A percentile compares a stretch with the other conserved stretches of the same genome.
phyloP scores from a whole-genome alignment of 2,888 invertebrate genomes.

The Melanotus villosus region DNA sequence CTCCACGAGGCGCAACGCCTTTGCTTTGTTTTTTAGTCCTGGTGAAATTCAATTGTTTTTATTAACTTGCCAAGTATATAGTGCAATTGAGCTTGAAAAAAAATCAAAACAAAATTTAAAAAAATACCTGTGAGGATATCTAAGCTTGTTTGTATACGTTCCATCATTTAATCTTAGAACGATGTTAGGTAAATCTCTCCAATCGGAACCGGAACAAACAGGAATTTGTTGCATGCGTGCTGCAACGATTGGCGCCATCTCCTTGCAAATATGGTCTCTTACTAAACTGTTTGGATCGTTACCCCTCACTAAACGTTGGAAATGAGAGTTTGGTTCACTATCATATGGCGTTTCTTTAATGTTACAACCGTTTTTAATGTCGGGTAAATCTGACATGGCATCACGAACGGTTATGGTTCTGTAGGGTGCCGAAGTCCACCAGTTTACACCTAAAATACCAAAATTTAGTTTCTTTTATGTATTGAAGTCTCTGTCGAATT shows the following conservation, averaged over 20 bases:
- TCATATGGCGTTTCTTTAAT: slow-evolving; percentile 80
- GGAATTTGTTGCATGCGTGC: slow-evolving; percentile 85
- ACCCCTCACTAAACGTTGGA: slow-evolving; percentile 80
- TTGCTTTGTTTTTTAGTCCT: slow-evolving; percentile 69
- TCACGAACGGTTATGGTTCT: slow-evolving; percentile 85
- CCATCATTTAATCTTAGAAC: slow-evolving; percentile 80
- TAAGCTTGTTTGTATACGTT: slow-evolving; percentile 74
- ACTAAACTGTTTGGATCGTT: slow-evolving; percentile 50
- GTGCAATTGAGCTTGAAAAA: too few relatives aligned
- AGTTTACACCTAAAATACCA: slow-evolving; percentile 70
- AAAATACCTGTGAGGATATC: slow-evolving; percentile 69
- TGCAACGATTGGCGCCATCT: slow-evolving; percentile 85
- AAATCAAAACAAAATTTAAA: too few relatives aligned
- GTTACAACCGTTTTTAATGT: slow-evolving; percentile 80
- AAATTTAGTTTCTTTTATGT: too few relatives aligned
- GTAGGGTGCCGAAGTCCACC: slow-evolving; percentile 81
- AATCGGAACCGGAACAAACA: slow-evolving; percentile 82
- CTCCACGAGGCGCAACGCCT: slow-evolving; percentile 75
- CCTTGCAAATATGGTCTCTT: slow-evolving; percentile 86
- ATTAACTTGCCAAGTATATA: too few relatives aligned
- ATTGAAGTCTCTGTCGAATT: too few relatives aligned
- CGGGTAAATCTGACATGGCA: slow-evolving; percentile 86
- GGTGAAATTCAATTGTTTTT: slow-evolving; percentile 65
- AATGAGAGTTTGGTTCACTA: slow-evolving; percentile 80
- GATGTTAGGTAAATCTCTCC: slow-evolving; percentile 89